Evolutionary conservation across 2,797 vertebrate species (phyloP), one percentile per base, ranked within the genome.

Genomic region (Petrocephalus sullivani): DNA sequence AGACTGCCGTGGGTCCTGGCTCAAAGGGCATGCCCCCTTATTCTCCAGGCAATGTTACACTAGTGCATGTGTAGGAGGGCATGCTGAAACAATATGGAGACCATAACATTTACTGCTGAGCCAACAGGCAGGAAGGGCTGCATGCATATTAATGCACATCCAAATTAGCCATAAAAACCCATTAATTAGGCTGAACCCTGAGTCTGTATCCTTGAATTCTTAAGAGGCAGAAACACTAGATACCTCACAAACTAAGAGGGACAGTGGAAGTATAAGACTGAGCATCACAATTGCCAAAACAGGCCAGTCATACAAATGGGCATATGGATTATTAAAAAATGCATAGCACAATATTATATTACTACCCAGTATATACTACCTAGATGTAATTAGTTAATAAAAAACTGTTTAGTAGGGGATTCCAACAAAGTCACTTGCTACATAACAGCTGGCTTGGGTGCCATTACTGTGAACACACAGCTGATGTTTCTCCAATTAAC

Each of bases 401-500:
- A 92, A 90, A 93, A 92, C 91, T 88, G 90, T 92, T 90, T 92
- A 93, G 93, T 92, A 90, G 78, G 90, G 93, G 84, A 87, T 86
- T 58, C 64, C 67, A n/a, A 82, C n/a, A 2, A 89, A 89, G 89
- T 90, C 81, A 21, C 67, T 89, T 90, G 91, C 90, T 90, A 90
- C 64, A 86, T 90, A 94, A 91, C 93, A 94, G 94, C 93, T 94
- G 94, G 93, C 91, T 89, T 89, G 91, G 92, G 92, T 49, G 2
- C 90, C 28, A 60, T 93, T 89, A 92, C 91, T 91, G 89, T 90
- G 91, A 91, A 91, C 86, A 91, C 87, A 19, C 84, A 91, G 90
- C 91, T 90, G 91, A 94, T 92, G 92, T 91, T 92, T 91, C 91
- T 92, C 93, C 92, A 92, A 95, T 95, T 95, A 94, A 94, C 95